These are phyloP conservation scores for Spheniscus humboldti DNA, from an alignment of 2,797 vertebrate species.

Conservation along the genomic window DNA sequence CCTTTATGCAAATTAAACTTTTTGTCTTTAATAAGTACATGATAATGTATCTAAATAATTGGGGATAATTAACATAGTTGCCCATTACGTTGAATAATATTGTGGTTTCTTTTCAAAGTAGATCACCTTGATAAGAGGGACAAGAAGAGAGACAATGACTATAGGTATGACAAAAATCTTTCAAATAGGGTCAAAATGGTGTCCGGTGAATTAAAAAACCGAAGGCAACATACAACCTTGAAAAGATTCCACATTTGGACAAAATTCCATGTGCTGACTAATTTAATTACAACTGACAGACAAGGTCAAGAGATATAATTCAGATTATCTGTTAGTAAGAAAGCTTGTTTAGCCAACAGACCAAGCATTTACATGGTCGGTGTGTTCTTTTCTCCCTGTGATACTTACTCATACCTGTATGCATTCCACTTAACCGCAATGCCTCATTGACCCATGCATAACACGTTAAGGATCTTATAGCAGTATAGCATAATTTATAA, in stretches of 20 bases:
- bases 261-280: background rate
- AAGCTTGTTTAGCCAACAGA: background rate
- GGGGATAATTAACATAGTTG: background rate
- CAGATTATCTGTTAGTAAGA: background rate
- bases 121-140: background rate
- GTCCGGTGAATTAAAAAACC: background rate
- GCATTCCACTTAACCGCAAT: background rate
- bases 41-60: background rate
- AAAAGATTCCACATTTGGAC: background rate
- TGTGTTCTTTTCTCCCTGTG: background rate
- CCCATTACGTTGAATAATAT: background rate
- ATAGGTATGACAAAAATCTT: background rate
- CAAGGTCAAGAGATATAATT: background rate
- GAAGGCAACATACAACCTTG: background rate
- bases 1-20: background rate
- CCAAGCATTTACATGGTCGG: background rate
- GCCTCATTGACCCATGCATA: background rate
- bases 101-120: background rate
- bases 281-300: background rate
- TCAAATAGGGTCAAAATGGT: background rate
- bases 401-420: background rate
- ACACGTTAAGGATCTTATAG: rapidly evolving
- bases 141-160: background rate
- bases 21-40: background rate
- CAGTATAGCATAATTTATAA: background rate